Base-by-base conservation (phyloP, 1,140 invertebrate species). In the Oreohelix idahoensis region DNA sequence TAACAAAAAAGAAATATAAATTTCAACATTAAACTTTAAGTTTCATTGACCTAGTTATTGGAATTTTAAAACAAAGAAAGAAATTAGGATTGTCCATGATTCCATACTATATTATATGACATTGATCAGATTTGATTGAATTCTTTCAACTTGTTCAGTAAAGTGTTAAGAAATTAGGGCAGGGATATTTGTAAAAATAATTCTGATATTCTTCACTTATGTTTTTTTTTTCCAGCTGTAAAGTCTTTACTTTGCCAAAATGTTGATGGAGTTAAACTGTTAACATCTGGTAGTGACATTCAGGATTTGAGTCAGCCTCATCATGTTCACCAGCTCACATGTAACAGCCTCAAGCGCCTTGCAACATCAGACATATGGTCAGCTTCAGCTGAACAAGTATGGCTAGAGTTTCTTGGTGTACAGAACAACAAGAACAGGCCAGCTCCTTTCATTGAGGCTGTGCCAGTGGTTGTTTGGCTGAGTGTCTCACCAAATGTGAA, bases 341-440 rank as follows among this genome's bases (percentile, higher is more conserved):
- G 95, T 0, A 96, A 97, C 76, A 91, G 89, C 8, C 81, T 92
- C 15, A 91, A 90, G 79, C 84, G 80, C 29, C 85, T 90, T 73
- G 87, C 87, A 89, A 94, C 95, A 23, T 95, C 96, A 87, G 95
- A 97, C 89, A 94, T 98, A 15, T 98, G 97, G 97, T 97, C 96
- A 90, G 94, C 97, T 26, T 94, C 95, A 29, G 80, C 80, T 2
- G 80, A 82, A 91, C 97, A 97, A 0, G 94, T 98, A 51, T 98
- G 97, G 97, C 95, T 96, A 10, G 97, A 99, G 92, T 98, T 98
- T 92, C 96, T 96, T 0, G 95, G 96, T n/a, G 95, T 96, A 0
- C 94, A 96, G 32, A 95, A 94, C 35, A 87, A 84, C 36, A 85
- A 87, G 36, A 85, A 85, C 26, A 95, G 95, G 87, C 95, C 97